Conservation (phyloP, 1,140 invertebrate genomes). For the Nasonia giraulti region DNA sequence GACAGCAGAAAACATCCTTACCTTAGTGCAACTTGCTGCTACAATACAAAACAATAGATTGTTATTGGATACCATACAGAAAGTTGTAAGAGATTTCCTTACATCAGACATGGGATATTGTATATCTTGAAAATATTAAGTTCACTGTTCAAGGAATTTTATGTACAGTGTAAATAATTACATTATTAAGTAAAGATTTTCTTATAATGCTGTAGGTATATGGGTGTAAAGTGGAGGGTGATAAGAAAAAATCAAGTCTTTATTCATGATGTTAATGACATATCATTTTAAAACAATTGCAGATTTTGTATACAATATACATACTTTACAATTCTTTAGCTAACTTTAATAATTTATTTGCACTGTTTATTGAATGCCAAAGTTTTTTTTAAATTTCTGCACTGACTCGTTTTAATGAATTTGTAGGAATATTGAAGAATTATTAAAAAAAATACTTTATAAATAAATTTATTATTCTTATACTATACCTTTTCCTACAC, state of each 20-base stretch:
- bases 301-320: background rate
- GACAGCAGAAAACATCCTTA: slow-evolving; percentile 48
- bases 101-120: slow-evolving; percentile 35
- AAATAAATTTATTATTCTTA: no score
- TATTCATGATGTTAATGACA: background rate
- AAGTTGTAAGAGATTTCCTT: slow-evolving; percentile 31
- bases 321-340: background rate
- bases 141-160: background rate
- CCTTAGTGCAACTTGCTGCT: slow-evolving; percentile 36
- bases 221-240: no score
- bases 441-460: no score
- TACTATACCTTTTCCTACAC: no score
- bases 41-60: slow-evolving; percentile 20
- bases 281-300: background rate
- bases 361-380: no score
- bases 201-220: no score
- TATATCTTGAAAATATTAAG: slow-evolving; percentile 13
- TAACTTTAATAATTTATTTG: no score
- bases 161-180: background rate
- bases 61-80: slow-evolving; percentile 15
- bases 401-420: no score
- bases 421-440: no score
- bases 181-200: slow-evolving; percentile 1
- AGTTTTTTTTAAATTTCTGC: no score
- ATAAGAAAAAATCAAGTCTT: no score